These are phyloP conservation scores for Stramonita haemastoma DNA, from an alignment of 2,888 invertebrate species.

Conservation along the genomic window DNA sequence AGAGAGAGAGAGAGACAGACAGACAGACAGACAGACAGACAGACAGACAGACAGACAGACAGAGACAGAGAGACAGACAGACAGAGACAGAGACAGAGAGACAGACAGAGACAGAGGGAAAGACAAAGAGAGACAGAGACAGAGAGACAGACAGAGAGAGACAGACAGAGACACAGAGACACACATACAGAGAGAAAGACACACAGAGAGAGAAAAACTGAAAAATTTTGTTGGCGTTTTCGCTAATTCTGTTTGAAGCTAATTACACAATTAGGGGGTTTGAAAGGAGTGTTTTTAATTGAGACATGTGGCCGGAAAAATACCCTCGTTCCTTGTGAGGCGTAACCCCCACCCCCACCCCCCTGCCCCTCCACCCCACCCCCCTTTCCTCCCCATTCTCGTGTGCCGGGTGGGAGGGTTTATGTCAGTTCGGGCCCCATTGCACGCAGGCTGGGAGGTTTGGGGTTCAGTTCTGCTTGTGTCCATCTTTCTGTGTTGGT, in stretches of 20 bases:
- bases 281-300: no score
- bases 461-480: not conserved
- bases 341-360: no score
- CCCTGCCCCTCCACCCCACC: no score
- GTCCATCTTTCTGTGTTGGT: not conserved
- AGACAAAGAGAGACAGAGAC: not conserved
- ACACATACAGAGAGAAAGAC: not conserved
- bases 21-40: not conserved
- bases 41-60: not conserved
- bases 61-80: not conserved
- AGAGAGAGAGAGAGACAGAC: not conserved
- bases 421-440: no score
- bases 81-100: not conserved
- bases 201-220: not conserved
- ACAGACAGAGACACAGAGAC: conserved; percentile 31
- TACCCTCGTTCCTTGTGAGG: no score
- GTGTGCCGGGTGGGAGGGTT: no score
- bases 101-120: not conserved
- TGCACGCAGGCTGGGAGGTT: no score
- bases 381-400: no score
- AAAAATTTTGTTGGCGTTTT: not conserved
- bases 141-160: not conserved
- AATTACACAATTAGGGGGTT: no score
- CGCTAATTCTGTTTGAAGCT: no score
- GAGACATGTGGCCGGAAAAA: no score